Evolutionary conservation across 2,113 vertebrate genomes (phyloP).

Genomic region (Recurvirostra avosetta): DNA sequence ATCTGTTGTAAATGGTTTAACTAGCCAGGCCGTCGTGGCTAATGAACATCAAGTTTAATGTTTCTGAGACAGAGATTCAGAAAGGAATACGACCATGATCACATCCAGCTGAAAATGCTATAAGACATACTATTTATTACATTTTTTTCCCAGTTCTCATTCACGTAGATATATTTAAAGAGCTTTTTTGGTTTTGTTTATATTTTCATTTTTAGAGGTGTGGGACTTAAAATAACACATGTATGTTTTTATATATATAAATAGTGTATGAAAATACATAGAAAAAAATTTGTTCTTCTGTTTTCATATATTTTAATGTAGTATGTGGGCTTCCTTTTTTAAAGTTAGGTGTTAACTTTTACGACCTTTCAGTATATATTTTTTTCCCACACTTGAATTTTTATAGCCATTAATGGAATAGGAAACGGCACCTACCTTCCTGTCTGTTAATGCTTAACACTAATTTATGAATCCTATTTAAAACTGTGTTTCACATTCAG

Average conservation of each 20-base stretch:
- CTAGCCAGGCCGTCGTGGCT: not conserved
- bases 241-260: not conserved
- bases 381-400: not conserved
- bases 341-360: not conserved
- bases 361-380: not conserved
- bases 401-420: slow-evolving; percentile 9
- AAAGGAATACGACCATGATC: not conserved
- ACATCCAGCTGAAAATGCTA: not conserved
- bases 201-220: not conserved
- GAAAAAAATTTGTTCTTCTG: not conserved
- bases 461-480: slow-evolving; percentile 27
- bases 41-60: not conserved
- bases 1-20: not conserved
- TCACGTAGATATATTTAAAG: not conserved
- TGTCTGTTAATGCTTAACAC: not conserved
- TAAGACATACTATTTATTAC: not conserved
- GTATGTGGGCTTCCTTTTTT: not conserved
- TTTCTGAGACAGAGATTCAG: not conserved
- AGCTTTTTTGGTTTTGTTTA: not conserved
- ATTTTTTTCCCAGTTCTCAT: not conserved
- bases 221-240: not conserved
- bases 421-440: slow-evolving; percentile 5
- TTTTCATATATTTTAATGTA: not conserved
- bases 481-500: not conserved
- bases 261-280: not conserved